Conservation (phyloP, 2,113 vertebrate genomes). For the Podarcis raffonei region DNA sequence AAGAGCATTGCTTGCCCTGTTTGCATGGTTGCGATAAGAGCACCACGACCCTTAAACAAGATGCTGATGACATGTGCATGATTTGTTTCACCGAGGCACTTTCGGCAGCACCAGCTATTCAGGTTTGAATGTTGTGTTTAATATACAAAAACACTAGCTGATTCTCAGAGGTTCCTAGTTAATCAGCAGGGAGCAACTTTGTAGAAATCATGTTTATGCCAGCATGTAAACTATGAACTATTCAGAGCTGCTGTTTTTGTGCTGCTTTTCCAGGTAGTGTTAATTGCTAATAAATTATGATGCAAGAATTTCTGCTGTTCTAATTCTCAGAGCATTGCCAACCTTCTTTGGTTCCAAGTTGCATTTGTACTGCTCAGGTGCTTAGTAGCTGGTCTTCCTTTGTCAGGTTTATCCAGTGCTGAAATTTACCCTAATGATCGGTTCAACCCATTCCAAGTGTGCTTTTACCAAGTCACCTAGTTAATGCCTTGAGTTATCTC, state of each 20-base stretch:
- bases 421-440: neutral
- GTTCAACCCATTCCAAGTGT: neutral
- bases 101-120: constrained; percentile 95
- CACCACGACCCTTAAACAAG: constrained; percentile 89
- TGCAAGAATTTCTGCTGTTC: neutral
- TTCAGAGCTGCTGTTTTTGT: neutral
- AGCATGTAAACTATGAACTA: neutral
- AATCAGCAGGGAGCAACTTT: neutral
- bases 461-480: neutral
- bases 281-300: neutral
- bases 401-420: no score
- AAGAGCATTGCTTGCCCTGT: constrained; percentile 92
- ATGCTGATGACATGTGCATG: constrained; percentile 99
- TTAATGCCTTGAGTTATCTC: neutral
- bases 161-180: neutral
- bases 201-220: rapidly evolving
- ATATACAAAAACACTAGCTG: neutral
- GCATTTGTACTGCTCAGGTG: neutral
- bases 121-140: constrained; percentile 75
- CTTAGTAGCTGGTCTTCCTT: neutral
- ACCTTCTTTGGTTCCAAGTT: neutral
- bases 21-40: constrained; percentile 95
- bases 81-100: constrained; percentile 98
- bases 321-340: neutral
- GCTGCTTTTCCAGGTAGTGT: neutral